These are phyloP conservation scores for Craniophora ligustri DNA, from an alignment of 2,888 invertebrate species.

Conservation along the genomic window DNA sequence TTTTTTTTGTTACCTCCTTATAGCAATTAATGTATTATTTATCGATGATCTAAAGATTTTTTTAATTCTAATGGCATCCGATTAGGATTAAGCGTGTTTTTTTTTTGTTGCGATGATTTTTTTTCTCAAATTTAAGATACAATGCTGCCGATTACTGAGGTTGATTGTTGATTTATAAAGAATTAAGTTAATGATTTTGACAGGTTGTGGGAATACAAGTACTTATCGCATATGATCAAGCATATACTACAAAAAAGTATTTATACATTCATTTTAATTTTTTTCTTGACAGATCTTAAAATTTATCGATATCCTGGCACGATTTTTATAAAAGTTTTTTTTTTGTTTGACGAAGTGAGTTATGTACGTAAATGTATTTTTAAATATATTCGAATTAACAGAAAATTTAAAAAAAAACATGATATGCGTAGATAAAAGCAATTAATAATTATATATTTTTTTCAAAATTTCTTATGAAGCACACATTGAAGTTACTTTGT, in stretches of 20 bases:
- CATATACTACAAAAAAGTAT: conserved; percentile 1
- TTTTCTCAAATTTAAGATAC: conserved; percentile 2
- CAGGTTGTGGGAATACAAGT: conserved; percentile 39
- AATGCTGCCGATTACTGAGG: conserved; percentile 11
- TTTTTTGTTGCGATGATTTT: conserved; percentile 19
- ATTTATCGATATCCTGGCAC: conserved; percentile 1
- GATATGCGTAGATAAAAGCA: no score
- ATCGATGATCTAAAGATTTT: conserved; percentile 34
- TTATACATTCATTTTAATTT: not conserved
- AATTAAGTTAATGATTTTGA: conserved; percentile 35
- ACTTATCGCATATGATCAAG: conserved; percentile 8
- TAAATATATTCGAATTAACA: no score
- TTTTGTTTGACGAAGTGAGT: no score
- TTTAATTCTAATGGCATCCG: conserved; percentile 24
- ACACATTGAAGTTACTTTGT: no score
- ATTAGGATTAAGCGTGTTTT: conserved; percentile 24
- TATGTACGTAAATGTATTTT: no score
- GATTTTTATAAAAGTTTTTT: no score
- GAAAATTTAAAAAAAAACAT: no score
- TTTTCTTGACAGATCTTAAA: no score
- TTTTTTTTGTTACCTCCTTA: conserved; percentile 7
- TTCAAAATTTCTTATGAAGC: no score
- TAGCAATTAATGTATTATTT: conserved; percentile 21
- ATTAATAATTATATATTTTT: no score
- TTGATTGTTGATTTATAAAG: conserved; percentile 22